Percentiles rank a stretch among this genome's conserved stretches.
Evolutionary conservation across 2,797 vertebrate genomes (phyloP).

Genomic region (Lepidocolaptes lacrymiger): DNA sequence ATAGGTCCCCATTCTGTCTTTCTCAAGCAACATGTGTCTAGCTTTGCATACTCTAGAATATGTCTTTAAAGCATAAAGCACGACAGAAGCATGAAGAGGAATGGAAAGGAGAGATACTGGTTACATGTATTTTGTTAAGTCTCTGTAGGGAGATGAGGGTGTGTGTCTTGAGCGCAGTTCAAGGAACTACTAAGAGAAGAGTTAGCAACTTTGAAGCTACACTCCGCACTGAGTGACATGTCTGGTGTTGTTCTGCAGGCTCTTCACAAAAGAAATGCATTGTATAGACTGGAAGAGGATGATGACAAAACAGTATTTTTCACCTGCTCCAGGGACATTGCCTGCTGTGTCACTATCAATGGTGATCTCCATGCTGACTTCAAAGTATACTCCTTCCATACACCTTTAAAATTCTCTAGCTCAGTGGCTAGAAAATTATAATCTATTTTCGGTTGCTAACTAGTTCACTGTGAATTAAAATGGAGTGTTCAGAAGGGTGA

Average conservation of each 20-base stretch:
- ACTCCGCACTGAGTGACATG: neutral
- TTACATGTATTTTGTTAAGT: neutral
- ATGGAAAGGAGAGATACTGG: neutral
- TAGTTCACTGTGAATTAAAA: neutral
- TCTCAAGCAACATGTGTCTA: accelerated
- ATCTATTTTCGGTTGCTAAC: neutral
- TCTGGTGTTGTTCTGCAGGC: neutral
- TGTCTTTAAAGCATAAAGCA: neutral
- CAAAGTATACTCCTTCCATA: neutral
- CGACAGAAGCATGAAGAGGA: neutral
- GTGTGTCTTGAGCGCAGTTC: neutral
- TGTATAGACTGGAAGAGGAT: neutral
- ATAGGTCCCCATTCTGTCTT: neutral
- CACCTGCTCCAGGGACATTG: neutral
- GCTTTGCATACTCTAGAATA: neutral
- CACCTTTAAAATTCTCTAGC: neutral
- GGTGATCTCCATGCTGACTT: neutral
- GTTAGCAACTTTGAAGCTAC: neutral
- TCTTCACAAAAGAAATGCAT: neutral
- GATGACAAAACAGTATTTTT: neutral
- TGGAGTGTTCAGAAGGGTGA: neutral
- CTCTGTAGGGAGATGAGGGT: neutral
- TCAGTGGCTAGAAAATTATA: neutral
- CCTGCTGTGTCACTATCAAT: neutral
- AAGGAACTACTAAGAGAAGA: neutral